A percentile compares a stretch with the other conserved stretches of the same genome.
Evolutionary conservation across 2,888 invertebrate genomes (phyloP).

Genomic region (Coenonympha arcania): DNA sequence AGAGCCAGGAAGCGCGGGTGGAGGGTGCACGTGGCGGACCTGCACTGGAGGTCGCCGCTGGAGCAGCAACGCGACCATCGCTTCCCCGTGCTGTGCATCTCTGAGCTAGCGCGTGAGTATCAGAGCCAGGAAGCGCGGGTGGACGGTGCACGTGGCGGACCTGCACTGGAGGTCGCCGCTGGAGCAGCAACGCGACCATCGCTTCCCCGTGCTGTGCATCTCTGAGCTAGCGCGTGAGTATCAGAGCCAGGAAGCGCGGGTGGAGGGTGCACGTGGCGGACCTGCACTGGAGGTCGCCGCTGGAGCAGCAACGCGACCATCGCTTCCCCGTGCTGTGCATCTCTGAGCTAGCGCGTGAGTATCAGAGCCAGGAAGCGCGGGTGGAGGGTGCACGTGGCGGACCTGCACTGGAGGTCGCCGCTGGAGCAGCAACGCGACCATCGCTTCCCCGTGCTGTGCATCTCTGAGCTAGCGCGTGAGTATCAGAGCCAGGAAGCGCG

Average conservation of each 20-base stretch:
- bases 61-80: constrained; percentile 86
- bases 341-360: constrained; percentile 79
- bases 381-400: constrained; percentile 85
- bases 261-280: constrained; percentile 87
- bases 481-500: constrained; percentile 78
- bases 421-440: constrained; percentile 85
- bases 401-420: constrained; percentile 84
- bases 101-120: constrained; percentile 79
- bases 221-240: constrained; percentile 80
- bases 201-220: constrained; percentile 84
- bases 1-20: constrained; percentile 81
- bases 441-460: constrained; percentile 84
- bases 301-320: constrained; percentile 84
- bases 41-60: constrained; percentile 83
- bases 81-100: constrained; percentile 84
- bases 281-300: constrained; percentile 82
- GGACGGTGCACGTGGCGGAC: constrained; percentile 85
- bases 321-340: constrained; percentile 86
- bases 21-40: constrained; percentile 84
- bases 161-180: constrained; percentile 83
- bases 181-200: constrained; percentile 84
- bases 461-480: constrained; percentile 80
- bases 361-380: constrained; percentile 79
- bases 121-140: constrained; percentile 80
- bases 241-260: constrained; percentile 79